These are phyloP conservation scores for Sebastolobus altivelis DNA, from an alignment of 2,797 vertebrate species.

Conservation along the genomic window DNA sequence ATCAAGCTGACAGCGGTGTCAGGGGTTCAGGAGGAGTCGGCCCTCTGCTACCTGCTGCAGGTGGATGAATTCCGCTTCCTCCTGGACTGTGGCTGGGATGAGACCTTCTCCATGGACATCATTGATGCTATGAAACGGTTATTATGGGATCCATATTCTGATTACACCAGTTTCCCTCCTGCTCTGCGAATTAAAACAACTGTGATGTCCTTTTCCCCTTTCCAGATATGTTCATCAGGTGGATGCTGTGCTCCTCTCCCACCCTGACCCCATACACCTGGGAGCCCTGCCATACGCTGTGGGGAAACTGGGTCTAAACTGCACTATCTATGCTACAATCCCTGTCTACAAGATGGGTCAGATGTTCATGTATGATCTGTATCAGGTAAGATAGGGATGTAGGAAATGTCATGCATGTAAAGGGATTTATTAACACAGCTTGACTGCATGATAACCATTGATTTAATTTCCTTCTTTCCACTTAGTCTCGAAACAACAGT, in stretches of 20 bases:
- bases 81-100: slow-evolving; percentile 98
- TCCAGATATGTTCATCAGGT: slow-evolving; percentile 95
- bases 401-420: not conserved
- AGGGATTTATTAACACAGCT: not conserved
- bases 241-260: slow-evolving; percentile 96
- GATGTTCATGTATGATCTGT: slow-evolving; percentile 99
- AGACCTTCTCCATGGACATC: slow-evolving; percentile 97
- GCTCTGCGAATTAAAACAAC: not conserved
- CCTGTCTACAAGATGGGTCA: slow-evolving; percentile 99
- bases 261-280: slow-evolving; percentile 95
- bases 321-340: slow-evolving; percentile 98
- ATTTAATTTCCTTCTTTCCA: slow-evolving; percentile 30
- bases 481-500: slow-evolving; percentile 96
- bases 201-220: slow-evolving; percentile 32
- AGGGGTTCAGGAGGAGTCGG: slow-evolving; percentile 97
- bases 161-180: fast-evolving
- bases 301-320: slow-evolving; percentile 97
- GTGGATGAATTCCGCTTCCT: slow-evolving; percentile 98
- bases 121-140: slow-evolving; percentile 97
- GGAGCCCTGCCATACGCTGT: slow-evolving; percentile 97
- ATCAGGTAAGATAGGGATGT: slow-evolving; percentile 87
- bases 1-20: slow-evolving; percentile 98
- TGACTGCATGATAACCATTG: not conserved
- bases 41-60: slow-evolving; percentile 97
- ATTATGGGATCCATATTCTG: not conserved